Conservation (phyloP, 1,140 invertebrate species). For the Chironomus tepperi region DNA sequence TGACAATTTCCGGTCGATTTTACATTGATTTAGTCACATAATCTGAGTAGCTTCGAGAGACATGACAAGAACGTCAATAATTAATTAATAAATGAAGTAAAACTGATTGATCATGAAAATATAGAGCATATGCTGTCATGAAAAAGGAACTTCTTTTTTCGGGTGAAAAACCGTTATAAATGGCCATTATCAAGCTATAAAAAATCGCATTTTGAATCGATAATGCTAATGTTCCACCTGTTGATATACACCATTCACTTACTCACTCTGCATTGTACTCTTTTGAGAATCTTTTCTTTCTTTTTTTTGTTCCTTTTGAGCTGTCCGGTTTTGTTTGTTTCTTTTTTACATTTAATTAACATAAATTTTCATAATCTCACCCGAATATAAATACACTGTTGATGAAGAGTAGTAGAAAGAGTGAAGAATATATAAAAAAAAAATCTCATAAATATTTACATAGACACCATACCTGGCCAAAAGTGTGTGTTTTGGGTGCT, state of each 20-base stretch:
- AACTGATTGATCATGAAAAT: not conserved
- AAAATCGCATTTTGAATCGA: constrained; percentile 22
- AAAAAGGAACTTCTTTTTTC: constrained; percentile 16
- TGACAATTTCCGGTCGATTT: constrained; percentile 5
- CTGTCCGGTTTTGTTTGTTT: constrained; percentile 23
- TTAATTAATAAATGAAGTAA: too few species aligned
- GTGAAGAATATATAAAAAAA: too few species aligned
- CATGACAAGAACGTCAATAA: too few species aligned
- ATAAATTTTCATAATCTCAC: constrained; percentile 20
- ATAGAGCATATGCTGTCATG: not conserved
- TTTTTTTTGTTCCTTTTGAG: too few species aligned
- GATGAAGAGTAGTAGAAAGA: not conserved
- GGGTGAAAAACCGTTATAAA: not conserved
- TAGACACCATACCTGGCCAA: constrained; percentile 7
- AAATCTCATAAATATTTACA: constrained; percentile 23
- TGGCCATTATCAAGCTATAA: not conserved
- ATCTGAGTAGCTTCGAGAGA: too few species aligned
- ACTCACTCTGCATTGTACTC: not conserved
- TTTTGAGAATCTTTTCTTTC: not conserved
- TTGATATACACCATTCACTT: not conserved
- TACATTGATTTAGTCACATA: not conserved
- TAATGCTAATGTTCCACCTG: constrained; percentile 18
- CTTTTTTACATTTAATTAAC: constrained; percentile 23
- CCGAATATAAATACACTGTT: constrained; percentile 11
- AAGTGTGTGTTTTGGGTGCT: not conserved